Percentiles rank a stretch among this genome's conserved stretches.
These are phyloP conservation scores for Procambarus virginalis DNA, from an alignment of 1,140 invertebrate species.

Conservation along the genomic window DNA sequence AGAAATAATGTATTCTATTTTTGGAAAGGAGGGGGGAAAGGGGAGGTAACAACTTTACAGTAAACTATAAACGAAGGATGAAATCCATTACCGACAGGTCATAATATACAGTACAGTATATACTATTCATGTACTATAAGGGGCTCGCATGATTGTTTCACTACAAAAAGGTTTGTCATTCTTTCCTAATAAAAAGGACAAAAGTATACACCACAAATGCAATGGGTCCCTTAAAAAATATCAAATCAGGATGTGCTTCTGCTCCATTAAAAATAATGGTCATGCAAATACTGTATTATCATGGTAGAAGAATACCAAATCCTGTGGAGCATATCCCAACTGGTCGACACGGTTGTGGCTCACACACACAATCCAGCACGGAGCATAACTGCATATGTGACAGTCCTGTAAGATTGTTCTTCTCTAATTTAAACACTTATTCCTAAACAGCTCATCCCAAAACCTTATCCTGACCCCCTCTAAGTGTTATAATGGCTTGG, in stretches of 20 bases:
- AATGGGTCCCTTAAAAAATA: neutral
- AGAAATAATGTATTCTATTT: no score
- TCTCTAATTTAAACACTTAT: neutral
- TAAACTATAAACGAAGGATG: no score
- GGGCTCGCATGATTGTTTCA: neutral
- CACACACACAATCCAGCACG: conserved; percentile 13
- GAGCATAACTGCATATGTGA: conserved; percentile 1
- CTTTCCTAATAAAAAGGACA: neutral
- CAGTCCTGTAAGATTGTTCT: conserved; percentile 19
- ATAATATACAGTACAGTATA: neutral
- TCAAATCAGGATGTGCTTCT: neutral
- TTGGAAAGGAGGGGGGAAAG: no score
- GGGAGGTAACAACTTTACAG: no score
- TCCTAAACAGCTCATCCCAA: no score
- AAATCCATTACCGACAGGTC: neutral
- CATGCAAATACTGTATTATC: neutral
- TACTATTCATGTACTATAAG: neutral
- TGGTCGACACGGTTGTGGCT: neutral
- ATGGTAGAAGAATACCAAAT: conserved; percentile 7
- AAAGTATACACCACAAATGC: neutral
- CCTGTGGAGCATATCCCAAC: conserved; percentile 1
- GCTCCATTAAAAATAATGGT: neutral
- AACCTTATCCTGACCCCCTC: no score
- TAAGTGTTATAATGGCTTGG: no score
- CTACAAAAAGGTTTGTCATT: neutral